A percentile compares a stretch with the other conserved stretches of the same genome.
Conservation (phyloP, 2,888 invertebrate species). For the Cataglyphis rosenhaueri region DNA sequence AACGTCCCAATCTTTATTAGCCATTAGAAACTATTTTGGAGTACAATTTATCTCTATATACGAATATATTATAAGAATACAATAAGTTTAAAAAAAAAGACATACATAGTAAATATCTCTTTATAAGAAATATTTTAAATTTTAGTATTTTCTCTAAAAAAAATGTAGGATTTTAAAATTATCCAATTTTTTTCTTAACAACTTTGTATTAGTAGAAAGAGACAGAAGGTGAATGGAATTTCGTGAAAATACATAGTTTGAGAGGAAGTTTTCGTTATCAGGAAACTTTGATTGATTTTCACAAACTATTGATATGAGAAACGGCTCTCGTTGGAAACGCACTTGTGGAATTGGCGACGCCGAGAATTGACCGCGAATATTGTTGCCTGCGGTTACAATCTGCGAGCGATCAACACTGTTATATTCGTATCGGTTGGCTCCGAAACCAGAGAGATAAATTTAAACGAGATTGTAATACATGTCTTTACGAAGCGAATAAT, state of each 20-base stretch:
- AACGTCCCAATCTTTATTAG: slow-evolving; percentile 11
- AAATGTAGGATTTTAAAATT: not conserved
- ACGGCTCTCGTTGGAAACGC: slow-evolving; percentile 22
- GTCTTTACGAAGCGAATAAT: slow-evolving; percentile 21
- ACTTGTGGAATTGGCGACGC: slow-evolving; percentile 34
- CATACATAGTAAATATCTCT: not conserved
- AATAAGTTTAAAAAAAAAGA: not conserved
- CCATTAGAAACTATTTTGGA: not conserved
- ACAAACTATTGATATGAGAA: slow-evolving; percentile 42
- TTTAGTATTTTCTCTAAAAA: not conserved
- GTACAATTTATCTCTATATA: not conserved
- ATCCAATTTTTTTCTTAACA: not conserved
- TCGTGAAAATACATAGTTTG: not conserved
- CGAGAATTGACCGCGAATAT: slow-evolving; percentile 51
- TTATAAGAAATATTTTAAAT: not conserved
- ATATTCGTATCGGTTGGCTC: slow-evolving; percentile 37
- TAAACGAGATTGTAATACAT: slow-evolving; percentile 45
- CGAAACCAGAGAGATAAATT: slow-evolving; percentile 50
- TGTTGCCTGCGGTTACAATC: slow-evolving; percentile 46
- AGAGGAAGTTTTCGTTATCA: slow-evolving; percentile 14
- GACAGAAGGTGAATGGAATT: not conserved
- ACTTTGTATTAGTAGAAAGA: not conserved
- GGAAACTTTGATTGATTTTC: slow-evolving; percentile 38
- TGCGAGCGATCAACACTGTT: slow-evolving; percentile 41
- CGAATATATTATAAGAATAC: too few species aligned